These are phyloP conservation scores for Dryoscopus gambensis DNA, from an alignment of 2,113 vertebrate genomes.

Conservation along the genomic window DNA sequence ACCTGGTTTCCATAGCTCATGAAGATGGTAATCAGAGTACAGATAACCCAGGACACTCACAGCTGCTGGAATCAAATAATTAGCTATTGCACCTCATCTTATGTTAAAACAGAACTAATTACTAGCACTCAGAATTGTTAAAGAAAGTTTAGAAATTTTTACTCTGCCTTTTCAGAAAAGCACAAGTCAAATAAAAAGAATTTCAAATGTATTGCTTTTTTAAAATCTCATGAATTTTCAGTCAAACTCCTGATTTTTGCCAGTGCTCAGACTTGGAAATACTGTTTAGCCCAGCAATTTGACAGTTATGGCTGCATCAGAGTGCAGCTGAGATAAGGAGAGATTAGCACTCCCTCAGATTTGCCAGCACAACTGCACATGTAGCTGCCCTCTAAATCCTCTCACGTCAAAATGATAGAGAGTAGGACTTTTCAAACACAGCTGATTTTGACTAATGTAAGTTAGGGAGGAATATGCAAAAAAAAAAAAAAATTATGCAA, in stretches of 20 bases:
- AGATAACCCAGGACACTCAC: too few species aligned
- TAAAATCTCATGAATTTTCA: not conserved
- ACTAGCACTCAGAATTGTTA: not conserved
- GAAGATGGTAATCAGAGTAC: too few species aligned
- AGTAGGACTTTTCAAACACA: not conserved
- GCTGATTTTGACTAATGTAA: not conserved
- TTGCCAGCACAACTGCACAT: not conserved
- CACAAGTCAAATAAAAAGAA: not conserved
- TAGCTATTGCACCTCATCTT: not conserved
- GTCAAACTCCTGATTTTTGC: not conserved
- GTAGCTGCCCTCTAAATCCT: not conserved
- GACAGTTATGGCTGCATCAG: not conserved
- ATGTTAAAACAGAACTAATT: not conserved
- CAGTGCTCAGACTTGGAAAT: not conserved
- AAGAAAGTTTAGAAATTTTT: not conserved
- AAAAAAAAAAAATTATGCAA: not conserved
- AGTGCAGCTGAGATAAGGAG: not conserved
- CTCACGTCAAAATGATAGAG: not conserved
- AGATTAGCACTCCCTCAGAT: not conserved
- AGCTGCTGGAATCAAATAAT: not conserved
- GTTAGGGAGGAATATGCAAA: not conserved
- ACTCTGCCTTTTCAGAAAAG: not conserved
- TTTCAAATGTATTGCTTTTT: not conserved
- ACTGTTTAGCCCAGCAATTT: not conserved
- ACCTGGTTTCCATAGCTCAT: too few species aligned